Conservation (phyloP, 2,888 invertebrate genomes). For the Acronicta alni region DNA sequence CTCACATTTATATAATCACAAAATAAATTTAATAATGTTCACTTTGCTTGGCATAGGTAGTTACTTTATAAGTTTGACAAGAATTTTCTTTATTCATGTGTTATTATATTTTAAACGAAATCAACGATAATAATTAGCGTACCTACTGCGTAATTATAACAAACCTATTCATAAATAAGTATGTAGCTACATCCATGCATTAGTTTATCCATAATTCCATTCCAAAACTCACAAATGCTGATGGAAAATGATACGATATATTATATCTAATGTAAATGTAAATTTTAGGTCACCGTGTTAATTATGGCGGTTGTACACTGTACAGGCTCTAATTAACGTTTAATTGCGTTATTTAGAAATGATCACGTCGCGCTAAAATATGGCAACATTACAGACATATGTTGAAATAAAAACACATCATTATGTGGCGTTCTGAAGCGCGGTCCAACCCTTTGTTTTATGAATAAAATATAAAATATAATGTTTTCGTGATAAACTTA, state of each 20-base stretch:
- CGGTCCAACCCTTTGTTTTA: neutral
- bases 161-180: too few species aligned
- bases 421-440: constrained; percentile 7
- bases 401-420: constrained; percentile 22
- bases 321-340: constrained; percentile 51
- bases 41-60: too few species aligned
- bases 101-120: too few species aligned
- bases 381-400: constrained; percentile 25
- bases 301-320: constrained; percentile 33
- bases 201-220: constrained; percentile 27
- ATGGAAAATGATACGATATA: constrained; percentile 46
- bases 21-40: too few species aligned
- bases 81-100: too few species aligned
- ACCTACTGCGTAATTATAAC: too few species aligned
- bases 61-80: too few species aligned
- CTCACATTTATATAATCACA: too few species aligned
- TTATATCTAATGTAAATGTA: constrained; percentile 38
- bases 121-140: too few species aligned
- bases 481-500: neutral
- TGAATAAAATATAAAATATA: constrained; percentile 6
- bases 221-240: constrained; percentile 40
- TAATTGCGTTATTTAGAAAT: constrained; percentile 58
- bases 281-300: constrained; percentile 47
- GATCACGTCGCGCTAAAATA: constrained; percentile 47
- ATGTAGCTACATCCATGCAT: constrained; percentile 16